Conservation (phyloP, 2,797 vertebrate species). For the Avahi laniger region DNA sequence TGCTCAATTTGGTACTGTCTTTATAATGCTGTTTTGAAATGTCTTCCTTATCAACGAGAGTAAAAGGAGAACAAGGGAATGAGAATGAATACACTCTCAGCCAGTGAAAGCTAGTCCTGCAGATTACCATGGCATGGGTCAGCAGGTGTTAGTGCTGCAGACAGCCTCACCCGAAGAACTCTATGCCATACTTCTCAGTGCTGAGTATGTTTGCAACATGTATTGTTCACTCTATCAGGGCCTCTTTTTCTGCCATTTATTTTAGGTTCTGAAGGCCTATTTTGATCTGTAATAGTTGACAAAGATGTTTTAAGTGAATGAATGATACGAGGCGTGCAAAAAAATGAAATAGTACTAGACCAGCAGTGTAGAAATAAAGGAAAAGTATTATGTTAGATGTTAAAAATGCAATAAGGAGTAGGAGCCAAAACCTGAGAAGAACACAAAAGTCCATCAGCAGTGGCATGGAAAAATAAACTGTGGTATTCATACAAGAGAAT, state of each 20-base stretch:
- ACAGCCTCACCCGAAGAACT: background rate
- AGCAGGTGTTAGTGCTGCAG: background rate
- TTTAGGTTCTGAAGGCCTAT: slow-evolving; percentile 16
- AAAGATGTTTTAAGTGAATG: background rate
- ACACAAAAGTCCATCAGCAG: background rate
- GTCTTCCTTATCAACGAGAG: background rate
- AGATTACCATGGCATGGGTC: accelerated
- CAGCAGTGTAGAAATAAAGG: background rate
- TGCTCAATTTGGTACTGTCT: background rate
- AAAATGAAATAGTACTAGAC: background rate
- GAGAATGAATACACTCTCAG: background rate
- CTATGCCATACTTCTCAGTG: background rate
- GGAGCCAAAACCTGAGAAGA: background rate
- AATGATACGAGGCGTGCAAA: background rate
- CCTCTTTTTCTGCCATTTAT: background rate
- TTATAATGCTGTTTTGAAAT: background rate
- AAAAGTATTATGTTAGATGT: background rate
- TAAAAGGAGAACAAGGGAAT: background rate
- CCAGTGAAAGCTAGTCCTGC: background rate
- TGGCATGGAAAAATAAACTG: background rate
- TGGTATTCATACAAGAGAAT: background rate
- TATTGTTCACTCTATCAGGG: background rate
- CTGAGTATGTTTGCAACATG: background rate
- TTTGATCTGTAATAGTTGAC: slow-evolving; percentile 9
- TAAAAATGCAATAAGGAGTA: background rate